Conservation (phyloP, 1,140 invertebrate species). For the Drosophila jambulina region DNA sequence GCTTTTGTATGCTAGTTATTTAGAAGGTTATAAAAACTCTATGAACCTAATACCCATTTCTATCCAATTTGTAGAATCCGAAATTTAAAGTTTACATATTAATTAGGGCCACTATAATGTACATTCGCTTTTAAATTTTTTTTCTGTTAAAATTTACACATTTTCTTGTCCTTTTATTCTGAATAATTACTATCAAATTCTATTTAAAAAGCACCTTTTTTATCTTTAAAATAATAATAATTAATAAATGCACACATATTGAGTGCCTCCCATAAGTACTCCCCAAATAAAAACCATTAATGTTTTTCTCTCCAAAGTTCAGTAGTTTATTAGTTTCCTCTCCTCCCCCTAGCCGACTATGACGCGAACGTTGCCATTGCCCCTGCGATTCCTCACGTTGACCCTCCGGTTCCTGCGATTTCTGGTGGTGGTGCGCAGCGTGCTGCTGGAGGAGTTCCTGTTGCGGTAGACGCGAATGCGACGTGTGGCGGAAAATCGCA, state of each 20-base stretch:
- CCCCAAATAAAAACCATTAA: too few relatives aligned
- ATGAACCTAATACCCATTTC: too few relatives aligned
- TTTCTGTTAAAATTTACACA: too few relatives aligned
- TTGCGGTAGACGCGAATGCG: not conserved
- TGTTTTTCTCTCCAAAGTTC: not conserved
- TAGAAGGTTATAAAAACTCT: too few relatives aligned
- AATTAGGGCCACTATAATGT: too few relatives aligned
- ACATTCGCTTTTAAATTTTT: too few relatives aligned
- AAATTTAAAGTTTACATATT: too few relatives aligned
- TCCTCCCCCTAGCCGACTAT: not conserved
- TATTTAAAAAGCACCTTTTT: not conserved
- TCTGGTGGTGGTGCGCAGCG: not conserved
- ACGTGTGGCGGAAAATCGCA: not conserved
- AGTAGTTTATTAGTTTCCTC: not conserved
- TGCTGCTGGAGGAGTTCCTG: not conserved
- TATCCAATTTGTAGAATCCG: too few relatives aligned
- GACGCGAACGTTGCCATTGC: constrained; percentile 5
- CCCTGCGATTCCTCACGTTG: not conserved
- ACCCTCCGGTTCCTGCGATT: constrained; percentile 1
- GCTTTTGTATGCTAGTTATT: too few relatives aligned
- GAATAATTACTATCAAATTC: not conserved
- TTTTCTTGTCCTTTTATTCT: not conserved
- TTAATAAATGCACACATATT: not conserved
- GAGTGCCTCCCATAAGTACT: not conserved
- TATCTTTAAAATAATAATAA: too few relatives aligned